A percentile compares a stretch with the other conserved stretches of the same genome.
Conservation (phyloP, 2,888 invertebrate species). For the Asteroscopus sphinx region DNA sequence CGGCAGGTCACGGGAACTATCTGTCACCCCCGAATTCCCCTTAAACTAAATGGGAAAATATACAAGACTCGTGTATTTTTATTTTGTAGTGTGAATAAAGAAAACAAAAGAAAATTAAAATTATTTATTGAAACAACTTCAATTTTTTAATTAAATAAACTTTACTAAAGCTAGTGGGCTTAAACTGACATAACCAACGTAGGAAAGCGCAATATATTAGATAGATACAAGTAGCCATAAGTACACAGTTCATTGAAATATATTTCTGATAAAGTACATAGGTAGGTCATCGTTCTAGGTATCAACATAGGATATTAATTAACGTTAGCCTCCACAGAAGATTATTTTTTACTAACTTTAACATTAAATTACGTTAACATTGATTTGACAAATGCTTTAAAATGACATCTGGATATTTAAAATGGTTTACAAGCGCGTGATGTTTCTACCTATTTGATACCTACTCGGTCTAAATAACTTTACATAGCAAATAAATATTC, state of each 20-base stretch:
- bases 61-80: too few species aligned
- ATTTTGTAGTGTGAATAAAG: conserved; percentile 53
- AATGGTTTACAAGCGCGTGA: conserved; percentile 74
- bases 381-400: conserved; percentile 78
- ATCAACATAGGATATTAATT: conserved; percentile 83
- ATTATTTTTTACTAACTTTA: conserved; percentile 72
- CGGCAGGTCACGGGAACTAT: too few species aligned
- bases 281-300: conserved; percentile 74
- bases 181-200: conserved; percentile 79
- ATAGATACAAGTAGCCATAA: conserved; percentile 83
- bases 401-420: conserved; percentile 73
- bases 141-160: conserved; percentile 84
- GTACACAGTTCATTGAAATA: conserved; percentile 71
- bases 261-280: conserved; percentile 59
- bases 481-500: conserved; percentile 70
- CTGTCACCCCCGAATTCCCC: too few species aligned
- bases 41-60: too few species aligned
- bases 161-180: conserved; percentile 85
- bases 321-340: conserved; percentile 76
- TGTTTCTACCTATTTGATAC: conserved; percentile 84
- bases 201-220: conserved; percentile 82
- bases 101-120: conserved; percentile 80
- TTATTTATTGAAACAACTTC: conserved; percentile 89
- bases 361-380: conserved; percentile 74
- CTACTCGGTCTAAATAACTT: conserved; percentile 71